Evolutionary conservation across 2,113 vertebrate species (phyloP), one percentile per base, ranked within the genome.

Genomic region (Pollachius pollachius): DNA sequence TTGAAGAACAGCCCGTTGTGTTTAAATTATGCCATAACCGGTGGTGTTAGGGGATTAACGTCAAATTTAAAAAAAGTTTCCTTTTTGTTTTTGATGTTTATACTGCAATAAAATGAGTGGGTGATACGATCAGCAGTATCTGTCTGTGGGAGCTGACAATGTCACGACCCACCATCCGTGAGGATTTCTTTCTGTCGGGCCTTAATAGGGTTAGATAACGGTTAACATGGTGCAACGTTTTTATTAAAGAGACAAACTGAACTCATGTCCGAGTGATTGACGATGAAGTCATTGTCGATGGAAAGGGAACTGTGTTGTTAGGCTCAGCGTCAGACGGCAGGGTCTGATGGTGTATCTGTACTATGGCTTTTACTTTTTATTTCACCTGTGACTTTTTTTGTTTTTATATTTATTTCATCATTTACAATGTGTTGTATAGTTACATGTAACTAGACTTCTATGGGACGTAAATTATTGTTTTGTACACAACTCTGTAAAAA

Each of bases 381-480:
- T 56, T 72, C 81, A 82, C 70, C 77, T 79, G 84, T 92, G 86
- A 85, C 86, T 78, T 80, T 89, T 69, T 71, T 75, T 85, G 77
- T 87, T 79, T 88, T 85, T 85, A 86, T 91, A 91, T 92, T 92
- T 92, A 90, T 91, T 92, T 90, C 85, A 78, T 69, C 60, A 89
- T 89, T 90, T 89, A 87, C 84, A 86, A 84, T 86, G 89, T 89
- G 87, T 90, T 91, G 91, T 89, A 91, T 90, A 96, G 94, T 95
- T 96, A 92, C 94, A 95, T 94, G 93, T 96, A 95, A 95, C 94
- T 92, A 90, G 88, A 89, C 90, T 90, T 91, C 87, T 91, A 91
- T 94, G 94, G 94, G 94, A 95, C 94, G 94, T 97, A 96, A 97
- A 94, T 97, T 96, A 97, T 95, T 97, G 94, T 96, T 97, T 95